Conservation (phyloP, 1,140 invertebrate species). For the Drosophila repleta region DNA sequence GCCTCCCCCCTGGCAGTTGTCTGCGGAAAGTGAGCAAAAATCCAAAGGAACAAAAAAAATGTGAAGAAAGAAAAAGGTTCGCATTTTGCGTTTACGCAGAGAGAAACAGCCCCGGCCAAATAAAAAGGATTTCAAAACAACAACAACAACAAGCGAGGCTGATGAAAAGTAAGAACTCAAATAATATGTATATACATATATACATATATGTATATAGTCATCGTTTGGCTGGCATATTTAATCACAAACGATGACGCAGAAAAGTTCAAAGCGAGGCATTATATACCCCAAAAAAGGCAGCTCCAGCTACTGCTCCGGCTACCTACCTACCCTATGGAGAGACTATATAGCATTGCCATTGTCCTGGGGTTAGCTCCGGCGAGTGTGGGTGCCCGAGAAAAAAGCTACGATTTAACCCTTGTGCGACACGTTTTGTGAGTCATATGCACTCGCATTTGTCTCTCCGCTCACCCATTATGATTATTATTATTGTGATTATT, state of each 20-base stretch:
- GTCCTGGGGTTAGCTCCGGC: conserved; percentile 6
- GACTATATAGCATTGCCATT: conserved; percentile 12
- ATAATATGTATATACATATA: conserved; percentile 51
- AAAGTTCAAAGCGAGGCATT: conserved; percentile 63
- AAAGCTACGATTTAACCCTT: conserved; percentile 28
- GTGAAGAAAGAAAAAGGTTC: conserved; percentile 59
- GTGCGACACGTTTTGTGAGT: conserved; percentile 22
- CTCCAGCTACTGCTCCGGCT: conserved; percentile 4
- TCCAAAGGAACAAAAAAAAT: conserved; percentile 13
- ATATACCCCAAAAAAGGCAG: conserved; percentile 47
- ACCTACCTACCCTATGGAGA: conserved; percentile 32
- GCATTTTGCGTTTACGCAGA: conserved; percentile 67
- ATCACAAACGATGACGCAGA: conserved; percentile 78
- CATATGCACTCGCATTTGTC: conserved; percentile 20
- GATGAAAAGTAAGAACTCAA: conserved; percentile 77
- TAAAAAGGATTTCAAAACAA: conserved; percentile 73
- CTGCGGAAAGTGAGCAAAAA: conserved; percentile 58
- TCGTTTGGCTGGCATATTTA: conserved; percentile 66
- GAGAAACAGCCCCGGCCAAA: conserved; percentile 57
- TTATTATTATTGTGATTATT: conserved; percentile 51
- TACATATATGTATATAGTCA: conserved; percentile 6
- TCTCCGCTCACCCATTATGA: neutral
- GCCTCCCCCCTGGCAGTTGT: conserved; percentile 16
- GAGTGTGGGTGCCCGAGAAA: conserved; percentile 29
- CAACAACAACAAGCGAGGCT: conserved; percentile 45